These are phyloP conservation scores for Trididemnum nubilum DNA, from an alignment of 23 tunicate genomes.

Conservation along the genomic window DNA sequence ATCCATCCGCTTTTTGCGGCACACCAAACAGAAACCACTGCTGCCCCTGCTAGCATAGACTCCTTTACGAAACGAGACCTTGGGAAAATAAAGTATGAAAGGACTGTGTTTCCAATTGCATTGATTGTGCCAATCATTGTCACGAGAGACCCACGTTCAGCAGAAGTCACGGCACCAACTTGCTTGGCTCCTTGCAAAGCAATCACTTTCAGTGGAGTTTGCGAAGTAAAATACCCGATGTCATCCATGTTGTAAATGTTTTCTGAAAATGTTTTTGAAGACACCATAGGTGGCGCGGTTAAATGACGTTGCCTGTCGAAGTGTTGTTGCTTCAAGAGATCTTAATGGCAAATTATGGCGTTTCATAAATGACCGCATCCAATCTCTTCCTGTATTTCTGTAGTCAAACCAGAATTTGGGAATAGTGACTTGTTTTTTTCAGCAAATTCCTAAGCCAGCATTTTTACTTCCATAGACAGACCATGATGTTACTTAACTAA, in stretches of 20 bases:
- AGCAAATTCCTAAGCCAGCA: too few species aligned
- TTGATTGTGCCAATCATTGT: too few species aligned
- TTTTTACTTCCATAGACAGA: slow-evolving; percentile 21
- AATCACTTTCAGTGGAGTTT: slow-evolving; percentile 17
- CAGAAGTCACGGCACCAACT: too few species aligned
- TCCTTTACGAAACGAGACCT: too few species aligned
- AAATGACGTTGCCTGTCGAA: slow-evolving; percentile 26
- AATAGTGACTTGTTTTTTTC: slow-evolving; percentile 23
- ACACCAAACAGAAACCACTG: slow-evolving; percentile 21
- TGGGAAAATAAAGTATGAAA: too few species aligned
- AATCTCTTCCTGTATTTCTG: too few species aligned
- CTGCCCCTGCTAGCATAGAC: slow-evolving; percentile 35
- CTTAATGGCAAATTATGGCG: too few species aligned
- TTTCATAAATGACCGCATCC: too few species aligned
- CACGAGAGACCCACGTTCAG: too few species aligned
- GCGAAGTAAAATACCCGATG: slow-evolving; percentile 22
- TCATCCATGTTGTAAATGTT: slow-evolving; percentile 49
- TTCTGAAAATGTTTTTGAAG: slow-evolving; percentile 23
- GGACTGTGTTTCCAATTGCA: too few species aligned
- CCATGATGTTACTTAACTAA: slow-evolving; percentile 32
- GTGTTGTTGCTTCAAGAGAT: too few species aligned
- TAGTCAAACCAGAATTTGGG: slow-evolving; percentile 20
- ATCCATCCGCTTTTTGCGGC: slow-evolving; percentile 40
- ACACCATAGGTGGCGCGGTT: slow-evolving; percentile 12
- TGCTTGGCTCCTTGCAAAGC: slow-evolving; percentile 34